Percentiles rank a stretch among this genome's conserved stretches.
Evolutionary conservation across 1,140 invertebrate genomes (phyloP).

Genomic region (Drosophila auraria): DNA sequence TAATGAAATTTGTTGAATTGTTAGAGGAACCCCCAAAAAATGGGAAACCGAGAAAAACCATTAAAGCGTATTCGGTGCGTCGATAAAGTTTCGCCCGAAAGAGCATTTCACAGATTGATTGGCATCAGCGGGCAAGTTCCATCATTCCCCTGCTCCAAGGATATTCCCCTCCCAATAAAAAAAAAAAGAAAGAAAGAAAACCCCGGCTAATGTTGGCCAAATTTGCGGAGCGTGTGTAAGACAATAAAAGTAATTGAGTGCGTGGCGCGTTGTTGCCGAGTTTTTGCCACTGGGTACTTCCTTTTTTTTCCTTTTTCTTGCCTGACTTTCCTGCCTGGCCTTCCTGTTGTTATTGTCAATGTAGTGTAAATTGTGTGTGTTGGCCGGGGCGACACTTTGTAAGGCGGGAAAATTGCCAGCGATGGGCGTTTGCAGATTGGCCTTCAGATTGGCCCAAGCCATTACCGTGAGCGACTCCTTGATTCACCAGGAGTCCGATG

Average conservation of each 20-base stretch:
- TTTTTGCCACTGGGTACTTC: conserved; percentile 37
- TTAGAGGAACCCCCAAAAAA: conserved; percentile 45
- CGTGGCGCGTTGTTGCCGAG: conserved; percentile 56
- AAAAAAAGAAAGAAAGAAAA: background rate
- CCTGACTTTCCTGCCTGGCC: background rate
- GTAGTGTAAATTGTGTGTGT: conserved; percentile 74
- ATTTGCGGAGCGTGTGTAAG: conserved; percentile 77
- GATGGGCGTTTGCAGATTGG: conserved; percentile 64
- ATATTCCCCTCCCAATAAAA: background rate
- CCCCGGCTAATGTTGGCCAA: conserved; percentile 65
- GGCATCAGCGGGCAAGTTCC: conserved; percentile 54
- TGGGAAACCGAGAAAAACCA: conserved; percentile 58
- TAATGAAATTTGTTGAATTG: conserved; percentile 80
- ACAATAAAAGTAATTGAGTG: conserved; percentile 83
- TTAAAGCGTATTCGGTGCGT: conserved; percentile 71
- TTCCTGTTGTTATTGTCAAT: conserved; percentile 65
- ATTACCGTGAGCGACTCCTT: conserved; percentile 61
- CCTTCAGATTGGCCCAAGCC: conserved; percentile 69
- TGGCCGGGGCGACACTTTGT: conserved; percentile 30
- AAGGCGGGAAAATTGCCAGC: conserved; percentile 60
- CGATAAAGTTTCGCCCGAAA: conserved; percentile 64
- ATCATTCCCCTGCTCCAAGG: background rate
- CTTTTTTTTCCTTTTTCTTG: conserved; percentile 12
- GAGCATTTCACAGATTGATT: conserved; percentile 78
- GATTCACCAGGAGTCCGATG: conserved; percentile 12